phyloP scores from a whole-genome alignment of 2,888 invertebrate species.

The Hirudinaria manillensis region DNA sequence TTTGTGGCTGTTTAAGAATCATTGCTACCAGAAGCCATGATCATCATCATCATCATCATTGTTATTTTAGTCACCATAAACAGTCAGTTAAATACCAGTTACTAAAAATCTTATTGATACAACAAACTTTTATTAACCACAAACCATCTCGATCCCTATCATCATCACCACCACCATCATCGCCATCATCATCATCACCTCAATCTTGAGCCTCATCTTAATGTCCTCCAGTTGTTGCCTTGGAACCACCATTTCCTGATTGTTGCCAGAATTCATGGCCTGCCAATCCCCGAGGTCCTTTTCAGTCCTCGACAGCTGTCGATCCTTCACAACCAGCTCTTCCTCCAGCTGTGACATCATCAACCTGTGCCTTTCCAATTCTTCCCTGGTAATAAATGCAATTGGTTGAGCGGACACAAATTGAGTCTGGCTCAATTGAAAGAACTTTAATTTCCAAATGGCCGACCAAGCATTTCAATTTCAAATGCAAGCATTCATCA shows the following conservation, averaged over 20 bases:
- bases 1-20: too few species aligned
- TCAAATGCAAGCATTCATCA: too few species aligned
- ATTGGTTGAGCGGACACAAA: too few species aligned
- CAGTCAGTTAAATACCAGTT: background rate
- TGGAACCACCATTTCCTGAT: background rate
- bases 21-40: background rate
- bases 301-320: slow-evolving; percentile 43
- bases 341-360: slow-evolving; percentile 46
- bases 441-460: too few species aligned
- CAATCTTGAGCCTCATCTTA: slow-evolving; percentile 17
- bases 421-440: too few species aligned
- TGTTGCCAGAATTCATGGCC: background rate
- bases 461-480: too few species aligned
- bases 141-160: background rate
- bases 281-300: slow-evolving; percentile 34
- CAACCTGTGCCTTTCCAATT: slow-evolving; percentile 45
- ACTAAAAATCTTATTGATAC: background rate
- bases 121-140: background rate
- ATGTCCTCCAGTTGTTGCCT: slow-evolving; percentile 16
- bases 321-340: slow-evolving; percentile 43
- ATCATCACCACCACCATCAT: background rate
- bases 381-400: slow-evolving; percentile 32
- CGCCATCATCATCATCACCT: slow-evolving; percentile 1
- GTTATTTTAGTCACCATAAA: too few species aligned
- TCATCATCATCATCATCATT: background rate